Percentiles rank a stretch among this genome's conserved stretches.
These are phyloP conservation scores for Orussus abietinus DNA, from an alignment of 1,140 invertebrate genomes.

Conservation along the genomic window DNA sequence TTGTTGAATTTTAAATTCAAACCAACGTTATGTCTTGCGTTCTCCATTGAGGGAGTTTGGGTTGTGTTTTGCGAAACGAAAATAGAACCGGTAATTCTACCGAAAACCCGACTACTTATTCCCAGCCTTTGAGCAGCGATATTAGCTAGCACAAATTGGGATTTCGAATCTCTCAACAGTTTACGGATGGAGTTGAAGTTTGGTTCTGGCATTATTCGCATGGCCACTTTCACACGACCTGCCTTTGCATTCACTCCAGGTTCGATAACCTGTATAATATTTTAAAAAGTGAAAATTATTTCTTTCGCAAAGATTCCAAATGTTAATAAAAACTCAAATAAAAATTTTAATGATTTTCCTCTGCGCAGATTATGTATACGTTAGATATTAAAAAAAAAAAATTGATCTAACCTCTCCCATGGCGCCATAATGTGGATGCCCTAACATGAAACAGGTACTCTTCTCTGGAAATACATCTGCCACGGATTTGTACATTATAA, in stretches of 20 bases:
- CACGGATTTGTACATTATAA: conserved; percentile 56
- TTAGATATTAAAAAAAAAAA: conserved; percentile 17
- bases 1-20: conserved; percentile 90
- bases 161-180: conserved; percentile 21
- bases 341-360: too few relatives aligned
- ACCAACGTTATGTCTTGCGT: conserved; percentile 84
- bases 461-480: conserved; percentile 69
- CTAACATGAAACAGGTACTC: conserved; percentile 71
- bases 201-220: conserved; percentile 53
- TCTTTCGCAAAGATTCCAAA: conserved; percentile 4
- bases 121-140: conserved; percentile 55
- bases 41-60: conserved; percentile 38
- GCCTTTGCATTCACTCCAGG: conserved; percentile 44
- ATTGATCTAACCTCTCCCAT: conserved; percentile 62
- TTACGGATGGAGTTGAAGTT: too few relatives aligned
- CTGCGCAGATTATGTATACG: too few relatives aligned
- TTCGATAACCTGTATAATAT: conserved; percentile 42
- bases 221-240: conserved; percentile 56
- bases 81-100: conserved; percentile 79
- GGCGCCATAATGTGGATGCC: conserved; percentile 75
- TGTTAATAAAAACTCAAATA: conserved; percentile 11
- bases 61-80: conserved; percentile 57
- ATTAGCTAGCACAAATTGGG: conserved; percentile 37
- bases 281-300: conserved; percentile 11
- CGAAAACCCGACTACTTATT: conserved; percentile 68